Evolutionary conservation across 2,113 vertebrate species (phyloP).

Genomic region (Periophthalmodon schlosseri): DNA sequence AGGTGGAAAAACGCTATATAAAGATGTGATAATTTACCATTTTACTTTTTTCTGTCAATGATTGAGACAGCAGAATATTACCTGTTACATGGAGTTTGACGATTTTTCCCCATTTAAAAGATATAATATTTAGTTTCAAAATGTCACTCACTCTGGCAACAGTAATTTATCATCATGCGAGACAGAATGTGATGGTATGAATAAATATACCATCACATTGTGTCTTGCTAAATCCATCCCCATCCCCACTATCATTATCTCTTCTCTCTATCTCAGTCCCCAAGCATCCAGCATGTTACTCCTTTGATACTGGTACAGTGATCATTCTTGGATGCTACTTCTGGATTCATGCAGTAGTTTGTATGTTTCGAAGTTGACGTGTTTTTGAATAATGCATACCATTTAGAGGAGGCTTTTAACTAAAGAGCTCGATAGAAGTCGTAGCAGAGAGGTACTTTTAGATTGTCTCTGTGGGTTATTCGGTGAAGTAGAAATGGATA

Average conservation of each 20-base stretch:
- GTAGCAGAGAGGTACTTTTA: constrained; percentile 38
- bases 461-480: constrained; percentile 15
- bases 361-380: constrained; percentile 43
- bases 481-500: constrained; percentile 43
- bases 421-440: constrained; percentile 29
- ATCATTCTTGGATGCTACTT: not conserved
- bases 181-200: too few relatives aligned
- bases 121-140: too few relatives aligned
- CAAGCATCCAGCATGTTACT: not conserved
- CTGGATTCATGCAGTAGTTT: constrained; percentile 34
- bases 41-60: too few relatives aligned
- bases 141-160: too few relatives aligned
- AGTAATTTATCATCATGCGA: too few relatives aligned
- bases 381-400: constrained; percentile 63
- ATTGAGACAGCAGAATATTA: too few relatives aligned
- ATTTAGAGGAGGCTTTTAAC: constrained; percentile 65
- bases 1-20: too few relatives aligned
- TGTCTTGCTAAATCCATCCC: not conserved
- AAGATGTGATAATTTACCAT: too few relatives aligned
- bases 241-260: not conserved
- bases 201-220: too few relatives aligned
- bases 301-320: not conserved
- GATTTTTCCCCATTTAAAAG: too few relatives aligned
- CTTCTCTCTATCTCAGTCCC: not conserved
- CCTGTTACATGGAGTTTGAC: too few relatives aligned